Evolutionary conservation across 2,797 vertebrate species (phyloP), one percentile per base, ranked within the genome.

Genomic region (Hozukius guyotensis): DNA sequence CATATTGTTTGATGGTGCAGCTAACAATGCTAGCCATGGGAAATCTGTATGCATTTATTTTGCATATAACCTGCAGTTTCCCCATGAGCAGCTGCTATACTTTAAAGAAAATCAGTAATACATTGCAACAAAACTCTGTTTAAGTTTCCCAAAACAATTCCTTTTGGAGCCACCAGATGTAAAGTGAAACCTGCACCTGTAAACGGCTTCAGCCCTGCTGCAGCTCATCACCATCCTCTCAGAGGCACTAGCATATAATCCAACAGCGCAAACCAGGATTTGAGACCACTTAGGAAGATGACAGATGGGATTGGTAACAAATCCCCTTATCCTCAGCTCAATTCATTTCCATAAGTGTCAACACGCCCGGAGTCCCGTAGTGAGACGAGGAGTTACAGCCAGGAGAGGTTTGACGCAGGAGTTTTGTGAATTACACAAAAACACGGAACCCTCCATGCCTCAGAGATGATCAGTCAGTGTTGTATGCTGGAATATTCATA

Each of bases 221-320:
- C 5, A 80, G 75, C 82, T 89, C 75, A 82, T 85, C 88, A 84
- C 87, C 88, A 84, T 88, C 86, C 82, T 90, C 83, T 87, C 75
- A 74, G 62, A 67, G 78, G 76, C 81, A 86, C 70, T 53, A 71
- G 61, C 46, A 52, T 52, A 86, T 92, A 92, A 93, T 89, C 88
- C 85, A 76, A 73, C 70, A 71, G 70, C 62, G 80, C 84, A 78
- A 85, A 36, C 75, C 82, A 29, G 89, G 91, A 92, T 94, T 92
- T 88, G 53, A 88, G 88, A 88, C 89, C 91, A 91, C 85, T 93
- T 93, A 92, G 88, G 85, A 93, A 91, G 91, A 94, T 93, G 93
- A 94, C 93, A 93, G 92, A 93, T 89, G 89, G 93, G 92, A 92
- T 94, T 86, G 88, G 86, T 72, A 68, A 87, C 89, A 93, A 94